Evolutionary conservation across 2,113 vertebrate species (phyloP), one percentile per base, ranked within the genome.

Genomic region (Pagrus major): DNA sequence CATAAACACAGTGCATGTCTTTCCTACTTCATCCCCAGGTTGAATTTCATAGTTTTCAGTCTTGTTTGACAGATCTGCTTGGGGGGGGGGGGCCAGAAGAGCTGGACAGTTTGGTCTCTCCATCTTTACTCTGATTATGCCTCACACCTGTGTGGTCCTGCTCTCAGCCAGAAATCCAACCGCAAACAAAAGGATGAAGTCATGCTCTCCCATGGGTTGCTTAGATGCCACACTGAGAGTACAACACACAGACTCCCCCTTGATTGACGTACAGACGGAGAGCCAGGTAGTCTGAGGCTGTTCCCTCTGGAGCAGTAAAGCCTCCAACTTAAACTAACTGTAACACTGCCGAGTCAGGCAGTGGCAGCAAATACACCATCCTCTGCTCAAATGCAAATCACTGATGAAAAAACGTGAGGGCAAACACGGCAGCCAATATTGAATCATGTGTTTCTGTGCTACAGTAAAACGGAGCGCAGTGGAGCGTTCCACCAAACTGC

Each of bases 101-200:
- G 33, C 9, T 42, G 54, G 25, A 55, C 52, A 42, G 58, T 64
- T 68, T 21, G 31, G 14, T 37, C 23, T n/a, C 7, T 27, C 37
- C 54, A 1, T 31, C 56, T 63, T 51, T 35, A n/a, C 67, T 56
- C 54, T 46, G 73, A 76, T 61, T 52, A 6, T 21, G 33, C 23
- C 47, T 68, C 55, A 71, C 72, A 76, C 56, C 66, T 76, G 23
- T 69, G 69, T 9, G 9, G 27, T 16, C 41, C 68, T 76, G 65
- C 77, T 74, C 35, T 49, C 44, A 47, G 39, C 42, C 18, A 44
- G 68, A 80, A 83, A 78, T 76, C 88, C 75, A 60, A 42, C 2
- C 21, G 68, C 68, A 80, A 77, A 89, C 80, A 72, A 71, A 31
- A 41, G 71, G 78, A 86, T 83, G 78, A 82, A 88, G 89, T 83